Evolutionary conservation across 2,113 vertebrate genomes (phyloP).

Genomic region (Ceyx margarethae): DNA sequence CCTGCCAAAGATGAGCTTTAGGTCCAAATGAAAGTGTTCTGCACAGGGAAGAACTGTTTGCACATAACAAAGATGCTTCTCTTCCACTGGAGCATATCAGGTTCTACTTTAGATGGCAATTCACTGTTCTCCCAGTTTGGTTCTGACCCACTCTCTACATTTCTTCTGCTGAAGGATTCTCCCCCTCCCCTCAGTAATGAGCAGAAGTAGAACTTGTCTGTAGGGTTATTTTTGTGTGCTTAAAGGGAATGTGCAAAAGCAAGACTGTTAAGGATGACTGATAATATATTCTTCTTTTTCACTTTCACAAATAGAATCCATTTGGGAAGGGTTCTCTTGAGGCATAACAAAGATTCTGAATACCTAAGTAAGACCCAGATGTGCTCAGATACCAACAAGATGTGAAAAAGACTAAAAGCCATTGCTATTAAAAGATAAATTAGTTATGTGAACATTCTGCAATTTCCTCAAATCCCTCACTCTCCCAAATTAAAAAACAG

Average conservation of each 20-base stretch:
- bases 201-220: background rate
- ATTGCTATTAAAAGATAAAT: constrained; percentile 8
- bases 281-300: constrained; percentile 7
- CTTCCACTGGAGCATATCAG: background rate
- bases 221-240: background rate
- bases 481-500: constrained; percentile 22
- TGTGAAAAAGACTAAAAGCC: constrained; percentile 26
- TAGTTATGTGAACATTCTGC: background rate
- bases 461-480: constrained; percentile 25
- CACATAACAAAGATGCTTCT: background rate
- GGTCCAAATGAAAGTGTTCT: background rate
- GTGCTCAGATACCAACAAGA: constrained; percentile 14
- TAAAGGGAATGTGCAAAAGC: background rate
- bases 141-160: background rate
- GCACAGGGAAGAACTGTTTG: background rate
- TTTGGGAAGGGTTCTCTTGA: background rate
- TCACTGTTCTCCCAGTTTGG: background rate
- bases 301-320: constrained; percentile 4
- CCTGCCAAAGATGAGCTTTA: background rate
- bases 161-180: background rate
- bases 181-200: background rate
- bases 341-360: constrained; percentile 19
- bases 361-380: constrained; percentile 5
- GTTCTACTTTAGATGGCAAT: background rate
- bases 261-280: background rate